Evolutionary conservation across 2,797 vertebrate genomes (phyloP).

Genomic region (Hoplostethus atlanticus): DNA sequence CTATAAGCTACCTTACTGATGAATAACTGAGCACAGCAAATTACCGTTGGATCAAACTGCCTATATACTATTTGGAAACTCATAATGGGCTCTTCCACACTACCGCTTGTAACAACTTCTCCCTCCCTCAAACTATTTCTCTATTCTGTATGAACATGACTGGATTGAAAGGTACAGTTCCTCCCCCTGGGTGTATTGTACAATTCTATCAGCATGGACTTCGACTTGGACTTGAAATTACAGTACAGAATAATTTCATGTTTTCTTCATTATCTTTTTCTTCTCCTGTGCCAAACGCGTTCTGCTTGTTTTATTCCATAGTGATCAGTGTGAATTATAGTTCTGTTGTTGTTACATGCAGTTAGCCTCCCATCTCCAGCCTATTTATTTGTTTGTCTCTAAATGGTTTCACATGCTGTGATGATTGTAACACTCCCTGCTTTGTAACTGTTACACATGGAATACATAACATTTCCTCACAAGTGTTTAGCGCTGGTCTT

Average conservation of each 20-base stretch:
- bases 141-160: constrained; percentile 16
- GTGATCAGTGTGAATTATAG: background rate
- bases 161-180: background rate
- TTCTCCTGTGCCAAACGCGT: constrained; percentile 28
- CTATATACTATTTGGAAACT: background rate
- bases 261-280: background rate
- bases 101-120: background rate
- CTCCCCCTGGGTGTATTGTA: background rate
- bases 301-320: constrained; percentile 3
- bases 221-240: background rate
- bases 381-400: constrained; percentile 21
- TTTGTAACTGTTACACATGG: constrained; percentile 52
- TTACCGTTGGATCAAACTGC: background rate
- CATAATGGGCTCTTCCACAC: background rate
- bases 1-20: constrained; percentile 31
- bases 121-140: background rate
- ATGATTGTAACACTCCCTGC: constrained; percentile 51
- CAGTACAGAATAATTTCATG: constrained; percentile 30
- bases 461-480: constrained; percentile 50
- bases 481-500: background rate
- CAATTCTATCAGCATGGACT: background rate
- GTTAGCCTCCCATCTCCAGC: background rate
- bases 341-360: background rate
- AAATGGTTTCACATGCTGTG: constrained; percentile 9
- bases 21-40: constrained; percentile 34